Conservation (phyloP, 92 coral and sea anemone genomes). For the Heteractis magnifica region DNA sequence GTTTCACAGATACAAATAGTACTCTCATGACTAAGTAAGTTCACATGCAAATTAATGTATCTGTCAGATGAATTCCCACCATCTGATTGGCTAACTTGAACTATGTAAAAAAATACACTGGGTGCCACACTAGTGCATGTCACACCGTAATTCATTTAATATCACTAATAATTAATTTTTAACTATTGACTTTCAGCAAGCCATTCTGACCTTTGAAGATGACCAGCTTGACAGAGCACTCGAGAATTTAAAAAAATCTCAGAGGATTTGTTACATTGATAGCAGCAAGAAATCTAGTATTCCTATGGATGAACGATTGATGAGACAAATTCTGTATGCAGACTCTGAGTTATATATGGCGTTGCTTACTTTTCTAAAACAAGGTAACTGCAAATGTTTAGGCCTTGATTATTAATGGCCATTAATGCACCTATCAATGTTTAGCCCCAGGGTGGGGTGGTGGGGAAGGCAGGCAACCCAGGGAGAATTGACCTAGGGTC, state of each 20-base stretch:
- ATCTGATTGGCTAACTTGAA: no score
- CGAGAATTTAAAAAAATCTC: conserved; percentile 82
- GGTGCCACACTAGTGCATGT: not conserved
- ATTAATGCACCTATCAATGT: no score
- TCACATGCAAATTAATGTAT: no score
- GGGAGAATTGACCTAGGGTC: no score
- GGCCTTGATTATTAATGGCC: not conserved
- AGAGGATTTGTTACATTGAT: conserved; percentile 72
- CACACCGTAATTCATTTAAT: not conserved
- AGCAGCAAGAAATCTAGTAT: conserved; percentile 57
- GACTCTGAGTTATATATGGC: conserved; percentile 97
- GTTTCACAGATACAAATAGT: no score
- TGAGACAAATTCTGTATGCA: conserved; percentile 90
- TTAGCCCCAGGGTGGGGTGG: no score
- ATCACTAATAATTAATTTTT: not conserved
- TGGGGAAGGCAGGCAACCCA: no score
- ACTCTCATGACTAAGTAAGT: no score
- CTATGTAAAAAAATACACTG: no score
- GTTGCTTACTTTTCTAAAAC: conserved; percentile 85
- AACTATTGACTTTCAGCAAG: conserved; percentile 52
- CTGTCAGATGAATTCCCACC: no score
- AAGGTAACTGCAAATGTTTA: conserved; percentile 49
- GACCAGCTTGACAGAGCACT: conserved; percentile 88
- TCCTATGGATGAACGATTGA: conserved; percentile 70
- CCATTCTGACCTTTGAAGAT: conserved; percentile 91